Base-by-base conservation (phyloP, 2,113 vertebrate species). In the Tetrax tetrax region DNA sequence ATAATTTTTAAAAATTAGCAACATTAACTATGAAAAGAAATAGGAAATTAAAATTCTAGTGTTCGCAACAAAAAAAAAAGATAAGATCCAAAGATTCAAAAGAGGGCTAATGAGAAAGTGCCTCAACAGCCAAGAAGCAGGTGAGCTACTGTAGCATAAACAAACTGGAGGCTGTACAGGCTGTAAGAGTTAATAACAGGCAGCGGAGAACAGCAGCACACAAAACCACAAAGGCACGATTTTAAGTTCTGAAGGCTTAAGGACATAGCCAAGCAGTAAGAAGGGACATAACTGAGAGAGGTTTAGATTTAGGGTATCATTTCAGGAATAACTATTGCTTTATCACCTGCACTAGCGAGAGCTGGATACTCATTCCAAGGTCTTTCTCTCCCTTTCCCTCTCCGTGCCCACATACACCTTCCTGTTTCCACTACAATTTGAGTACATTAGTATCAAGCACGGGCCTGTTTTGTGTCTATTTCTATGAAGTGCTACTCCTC, bases 91-190 rank as follows among this genome's bases (percentile, higher is more conserved):
- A 70, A 66, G 8, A 41, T 8, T 23, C 4, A 21, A 28, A 60
- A 48, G 0, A 4, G 5, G 3, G 13, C 10, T 53, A 45, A 16
- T 5, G 45, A 38, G 9, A 31, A 19, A 60, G 7, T 45, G 2
- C 20, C 15, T 43, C 12, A 28, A 24, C 10, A 86, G 41, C 29
- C 38, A 24, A 3, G 35, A 12, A 63, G 22, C 12, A 60, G 7
- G 22, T 20, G 25, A 83, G 21, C 18, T 47, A 24, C 15, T 21
- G 15, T 0, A 18, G 33, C n/a, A 66, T 23, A 31, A 93, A 50
- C 57, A 80, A 69, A 37, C 3, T 1, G 0, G 14, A 59, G 20
- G 18, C 28, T 27, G 2, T 23, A 45, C 0, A 0, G 7, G 25
- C 31, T 6, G 20, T 14, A 23, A 14, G 9, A 25, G 43, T 14